These are phyloP conservation scores for Phylloscopus collybita DNA, from an alignment of 2,797 vertebrate species.

Conservation along the genomic window DNA sequence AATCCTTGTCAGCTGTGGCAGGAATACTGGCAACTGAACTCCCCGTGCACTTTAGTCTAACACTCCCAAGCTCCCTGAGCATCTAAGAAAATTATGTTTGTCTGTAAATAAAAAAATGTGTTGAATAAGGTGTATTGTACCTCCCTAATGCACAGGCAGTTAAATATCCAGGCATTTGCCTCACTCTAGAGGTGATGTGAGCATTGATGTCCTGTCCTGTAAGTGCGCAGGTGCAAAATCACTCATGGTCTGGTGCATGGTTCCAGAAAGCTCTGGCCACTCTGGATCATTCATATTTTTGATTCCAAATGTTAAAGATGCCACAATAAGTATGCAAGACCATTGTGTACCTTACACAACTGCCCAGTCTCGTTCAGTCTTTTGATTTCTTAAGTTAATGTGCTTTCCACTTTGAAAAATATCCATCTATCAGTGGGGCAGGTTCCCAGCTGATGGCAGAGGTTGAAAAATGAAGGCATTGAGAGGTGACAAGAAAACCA, in stretches of 20 bases:
- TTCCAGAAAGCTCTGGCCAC: neutral
- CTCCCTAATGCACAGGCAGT: neutral
- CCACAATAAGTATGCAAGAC: neutral
- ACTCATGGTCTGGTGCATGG: neutral
- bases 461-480: neutral
- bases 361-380: neutral
- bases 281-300: neutral
- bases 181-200: neutral
- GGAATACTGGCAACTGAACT: neutral
- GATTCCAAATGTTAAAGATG: neutral
- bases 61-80: neutral
- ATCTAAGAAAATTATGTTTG: neutral
- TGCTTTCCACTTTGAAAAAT: neutral
- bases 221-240: neutral
- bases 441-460: neutral
- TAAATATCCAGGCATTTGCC: neutral
- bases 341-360: neutral
- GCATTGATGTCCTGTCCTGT: neutral
- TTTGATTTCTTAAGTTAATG: neutral
- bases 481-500: neutral
- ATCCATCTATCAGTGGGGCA: fast-evolving
- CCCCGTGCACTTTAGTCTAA: neutral
- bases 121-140: neutral
- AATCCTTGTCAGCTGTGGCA: neutral
- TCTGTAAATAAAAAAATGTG: neutral